These are phyloP conservation scores for Caenorhabditis drosophilae DNA, from an alignment of 2,888 invertebrate species.

Conservation along the genomic window DNA sequence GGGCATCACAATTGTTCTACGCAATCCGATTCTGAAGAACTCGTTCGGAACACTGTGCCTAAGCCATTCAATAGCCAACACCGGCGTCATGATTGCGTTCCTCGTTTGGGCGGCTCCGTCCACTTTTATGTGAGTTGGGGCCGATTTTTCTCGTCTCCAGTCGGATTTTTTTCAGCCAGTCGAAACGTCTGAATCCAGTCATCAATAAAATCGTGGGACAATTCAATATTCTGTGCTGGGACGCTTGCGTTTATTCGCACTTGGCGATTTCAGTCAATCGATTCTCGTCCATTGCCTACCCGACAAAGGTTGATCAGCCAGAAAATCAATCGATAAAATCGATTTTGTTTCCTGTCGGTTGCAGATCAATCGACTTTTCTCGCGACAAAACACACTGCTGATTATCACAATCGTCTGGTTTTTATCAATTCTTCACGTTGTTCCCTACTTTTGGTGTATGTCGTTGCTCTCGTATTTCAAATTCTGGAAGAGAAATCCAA, in stretches of 20 bases:
- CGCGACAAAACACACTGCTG: constrained; percentile 15
- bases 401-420: constrained; percentile 35
- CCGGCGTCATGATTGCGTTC: constrained; percentile 38
- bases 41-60: constrained; percentile 43
- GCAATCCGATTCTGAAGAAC: constrained; percentile 38
- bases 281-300: constrained; percentile 42
- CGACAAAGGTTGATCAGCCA: constrained; percentile 40
- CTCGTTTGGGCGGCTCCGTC: constrained; percentile 32
- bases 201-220: constrained; percentile 39
- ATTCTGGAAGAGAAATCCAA: too few relatives aligned
- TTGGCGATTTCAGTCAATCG: constrained; percentile 46
- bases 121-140: constrained; percentile 38
- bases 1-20: constrained; percentile 32
- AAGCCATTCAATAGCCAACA: constrained; percentile 42
- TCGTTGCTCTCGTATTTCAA: constrained; percentile 3
- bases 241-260: constrained; percentile 50
- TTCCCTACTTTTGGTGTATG: constrained; percentile 43
- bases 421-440: constrained; percentile 28
- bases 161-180: constrained; percentile 26
- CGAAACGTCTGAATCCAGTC: constrained; percentile 1
- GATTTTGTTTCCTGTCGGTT: not conserved
- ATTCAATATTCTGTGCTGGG: constrained; percentile 47
- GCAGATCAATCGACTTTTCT: constrained; percentile 22
- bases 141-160: too few relatives aligned
- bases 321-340: too few relatives aligned